Percentiles rank a stretch among this genome's conserved stretches.
Conservation (phyloP, 2,113 vertebrate genomes). For the Salminus brasiliensis region DNA sequence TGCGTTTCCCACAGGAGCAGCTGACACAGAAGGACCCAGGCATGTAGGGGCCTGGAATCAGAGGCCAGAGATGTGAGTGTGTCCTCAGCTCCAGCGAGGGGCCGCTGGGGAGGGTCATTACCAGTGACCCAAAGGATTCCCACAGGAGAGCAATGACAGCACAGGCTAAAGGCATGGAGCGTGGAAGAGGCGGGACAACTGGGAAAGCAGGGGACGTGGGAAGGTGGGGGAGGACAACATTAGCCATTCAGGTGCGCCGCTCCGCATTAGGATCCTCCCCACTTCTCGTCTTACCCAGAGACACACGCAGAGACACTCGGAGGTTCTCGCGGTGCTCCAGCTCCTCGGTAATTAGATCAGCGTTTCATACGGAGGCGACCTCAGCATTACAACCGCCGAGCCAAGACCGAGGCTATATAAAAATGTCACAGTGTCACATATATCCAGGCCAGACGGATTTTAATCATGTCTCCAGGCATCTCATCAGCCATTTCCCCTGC, state of each 20-base stretch:
- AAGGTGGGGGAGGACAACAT: too few relatives aligned
- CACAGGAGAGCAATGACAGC: slow-evolving; percentile 18
- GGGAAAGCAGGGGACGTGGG: neutral
- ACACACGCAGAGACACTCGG: neutral
- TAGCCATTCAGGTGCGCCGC: slow-evolving; percentile 35
- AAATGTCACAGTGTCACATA: slow-evolving; percentile 19
- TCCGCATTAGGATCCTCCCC: slow-evolving; percentile 16
- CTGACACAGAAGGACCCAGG: slow-evolving; percentile 17
- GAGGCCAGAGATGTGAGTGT: slow-evolving; percentile 29
- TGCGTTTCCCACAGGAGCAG: neutral
- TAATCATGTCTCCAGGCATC: slow-evolving; percentile 22
- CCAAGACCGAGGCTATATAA: slow-evolving; percentile 5
- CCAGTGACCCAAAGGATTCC: slow-evolving; percentile 5
- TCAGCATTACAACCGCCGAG: slow-evolving; percentile 32
- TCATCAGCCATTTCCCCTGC: neutral
- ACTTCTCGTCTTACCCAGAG: neutral
- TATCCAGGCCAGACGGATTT: neutral
- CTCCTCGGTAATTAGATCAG: slow-evolving; percentile 44
- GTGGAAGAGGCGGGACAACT: neutral
- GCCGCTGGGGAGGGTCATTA: slow-evolving; percentile 16
- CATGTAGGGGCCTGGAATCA: slow-evolving; percentile 36
- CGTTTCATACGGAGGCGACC: slow-evolving; percentile 36
- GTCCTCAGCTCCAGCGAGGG: neutral
- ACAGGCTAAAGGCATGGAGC: neutral
- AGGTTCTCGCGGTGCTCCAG: too few relatives aligned